Evolutionary conservation across 2,888 invertebrate species (phyloP), one percentile per base, ranked within the genome.

Genomic region (Sphaerophoria rueppellii): DNA sequence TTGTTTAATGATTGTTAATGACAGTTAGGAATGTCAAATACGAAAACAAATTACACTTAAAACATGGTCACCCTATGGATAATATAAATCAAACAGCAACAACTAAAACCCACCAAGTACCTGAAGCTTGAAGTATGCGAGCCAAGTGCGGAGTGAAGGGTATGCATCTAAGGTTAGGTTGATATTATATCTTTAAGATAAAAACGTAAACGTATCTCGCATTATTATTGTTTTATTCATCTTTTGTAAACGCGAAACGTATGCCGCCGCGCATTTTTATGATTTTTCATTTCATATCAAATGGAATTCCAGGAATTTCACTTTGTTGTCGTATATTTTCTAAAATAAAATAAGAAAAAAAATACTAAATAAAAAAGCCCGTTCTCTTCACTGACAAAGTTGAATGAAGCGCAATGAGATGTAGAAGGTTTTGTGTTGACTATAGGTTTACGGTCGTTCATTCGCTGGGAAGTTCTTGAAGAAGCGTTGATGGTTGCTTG

Each of bases 271-370:
- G 77, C 85, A 81, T 85, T 85, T 85, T 85, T 85, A 85, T 85
- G 85, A 85, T 85, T 85, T 83, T 85, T 85, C 85, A 81, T 85
- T 85, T 85, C 81, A 85, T 85, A 85, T 85, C 81, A 85, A 85
- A 85, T 77, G 85, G 85, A 85, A 85, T 85, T 85, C 85, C 81
- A 85, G 65, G 85, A 85, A 85, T 85, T 85, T 85, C 77, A 85
- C 85, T 85, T 85, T 85, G 85, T 85, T 85, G 79, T 65, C 65
- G 65, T 85, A 60, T 63, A 57, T 60, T 57, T 75, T 80, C 80
- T 61, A 72, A 61, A 69, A 69, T 37, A 35, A 12, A 57, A 71
- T 32, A 7, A 73, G 61, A 9, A 67, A 58, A 40, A 12, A 71
- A 57, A 70, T 12, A 43, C 24, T 14, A 60, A 35, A 46, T 11